A percentile compares a stretch with the other conserved stretches of the same genome.
Evolutionary conservation across 1,140 invertebrate genomes (phyloP).

Genomic region (Gerris buenoi): DNA sequence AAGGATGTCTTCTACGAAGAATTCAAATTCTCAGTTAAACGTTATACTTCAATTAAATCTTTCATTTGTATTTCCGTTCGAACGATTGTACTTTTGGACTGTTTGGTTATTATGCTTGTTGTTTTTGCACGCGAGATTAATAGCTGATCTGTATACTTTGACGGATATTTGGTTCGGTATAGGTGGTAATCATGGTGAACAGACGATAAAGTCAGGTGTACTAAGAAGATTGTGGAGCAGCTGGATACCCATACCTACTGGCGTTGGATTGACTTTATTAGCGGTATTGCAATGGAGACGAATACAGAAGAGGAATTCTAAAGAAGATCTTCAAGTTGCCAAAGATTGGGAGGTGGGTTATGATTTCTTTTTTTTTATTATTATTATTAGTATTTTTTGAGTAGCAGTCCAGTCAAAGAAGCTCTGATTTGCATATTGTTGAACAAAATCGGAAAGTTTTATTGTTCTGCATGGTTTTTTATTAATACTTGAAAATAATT

Average conservation of each 20-base stretch:
- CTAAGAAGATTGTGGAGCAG: constrained; percentile 14
- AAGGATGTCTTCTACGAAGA: too few relatives aligned
- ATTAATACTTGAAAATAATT: too few relatives aligned
- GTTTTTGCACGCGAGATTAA: background rate
- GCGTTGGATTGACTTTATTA: constrained; percentile 21
- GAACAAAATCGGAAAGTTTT: too few relatives aligned
- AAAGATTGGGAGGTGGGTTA: constrained; percentile 17
- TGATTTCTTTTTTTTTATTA: too few relatives aligned
- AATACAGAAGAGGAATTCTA: constrained; percentile 11
- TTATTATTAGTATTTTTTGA: too few relatives aligned
- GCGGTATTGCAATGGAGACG: constrained; percentile 21
- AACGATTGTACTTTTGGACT: background rate
- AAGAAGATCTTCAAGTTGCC: constrained; percentile 8
- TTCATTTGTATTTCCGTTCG: background rate
- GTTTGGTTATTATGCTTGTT: background rate
- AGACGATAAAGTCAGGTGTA: background rate
- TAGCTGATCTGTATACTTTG: background rate
- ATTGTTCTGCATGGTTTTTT: too few relatives aligned
- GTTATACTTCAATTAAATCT: background rate
- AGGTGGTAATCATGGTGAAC: background rate
- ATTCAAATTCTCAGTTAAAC: background rate
- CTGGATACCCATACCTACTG: constrained; percentile 21
- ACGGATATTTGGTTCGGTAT: background rate
- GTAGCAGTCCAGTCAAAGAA: too few relatives aligned
- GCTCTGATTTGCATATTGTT: too few relatives aligned